These are phyloP conservation scores for Tetranychus cinnabarinus DNA, from an alignment of 1,140 invertebrate species.

Conservation along the genomic window DNA sequence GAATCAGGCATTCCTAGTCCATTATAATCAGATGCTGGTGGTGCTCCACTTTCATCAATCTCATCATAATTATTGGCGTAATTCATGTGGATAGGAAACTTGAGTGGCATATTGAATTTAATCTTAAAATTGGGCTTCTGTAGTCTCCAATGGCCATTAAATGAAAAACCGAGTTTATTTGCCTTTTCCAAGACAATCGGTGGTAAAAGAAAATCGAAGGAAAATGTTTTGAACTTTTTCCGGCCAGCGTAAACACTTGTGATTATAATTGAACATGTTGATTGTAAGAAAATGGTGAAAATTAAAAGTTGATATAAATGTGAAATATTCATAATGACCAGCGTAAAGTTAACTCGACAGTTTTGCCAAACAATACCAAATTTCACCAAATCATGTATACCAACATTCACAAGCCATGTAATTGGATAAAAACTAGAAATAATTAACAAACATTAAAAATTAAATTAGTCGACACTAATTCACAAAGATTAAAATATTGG, in stretches of 20 bases:
- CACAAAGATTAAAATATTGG: too few species aligned
- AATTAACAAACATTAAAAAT: too few species aligned
- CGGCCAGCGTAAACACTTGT: slow-evolving; percentile 1
- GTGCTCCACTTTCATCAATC: not conserved
- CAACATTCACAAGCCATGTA: too few species aligned
- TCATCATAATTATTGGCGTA: not conserved
- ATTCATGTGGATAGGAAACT: not conserved
- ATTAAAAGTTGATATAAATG: not conserved
- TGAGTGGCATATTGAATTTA: not conserved
- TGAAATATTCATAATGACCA: not conserved
- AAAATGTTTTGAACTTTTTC: slow-evolving; percentile 1
- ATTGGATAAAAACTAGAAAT: too few species aligned
- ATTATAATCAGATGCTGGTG: not conserved
- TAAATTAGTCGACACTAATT: too few species aligned
- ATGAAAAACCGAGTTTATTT: not conserved
- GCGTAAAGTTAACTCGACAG: too few species aligned
- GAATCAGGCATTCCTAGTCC: not conserved
- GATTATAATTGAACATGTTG: not conserved
- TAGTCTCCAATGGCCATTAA: not conserved
- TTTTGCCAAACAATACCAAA: too few species aligned
- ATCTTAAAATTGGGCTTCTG: not conserved
- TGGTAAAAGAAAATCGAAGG: slow-evolving; percentile 1
- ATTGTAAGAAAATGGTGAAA: not conserved
- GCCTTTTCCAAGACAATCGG: not conserved
- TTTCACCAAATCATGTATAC: too few species aligned